Evolutionary conservation across 2,797 vertebrate species (phyloP), one percentile per base, ranked within the genome.

Genomic region (Diceros bicornis): DNA sequence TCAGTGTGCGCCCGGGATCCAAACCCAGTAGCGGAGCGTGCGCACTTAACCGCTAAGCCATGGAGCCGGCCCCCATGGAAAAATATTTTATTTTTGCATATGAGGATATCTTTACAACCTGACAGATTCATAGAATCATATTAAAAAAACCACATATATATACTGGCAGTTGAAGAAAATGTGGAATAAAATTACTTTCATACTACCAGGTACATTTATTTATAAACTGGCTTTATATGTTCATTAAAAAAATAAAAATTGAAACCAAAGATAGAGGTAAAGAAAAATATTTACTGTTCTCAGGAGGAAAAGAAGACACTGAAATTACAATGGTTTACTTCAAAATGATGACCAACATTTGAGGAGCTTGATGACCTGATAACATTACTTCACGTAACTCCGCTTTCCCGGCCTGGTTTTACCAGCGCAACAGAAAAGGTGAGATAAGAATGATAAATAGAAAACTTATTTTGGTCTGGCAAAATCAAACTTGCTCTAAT

Each of bases 401-500:
- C 1, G 16, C 32, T 75, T 50, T 71, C 29, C 62, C 87, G 34
- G 52, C 11, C 68, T 77, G 41, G 23, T 47, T 93, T 91, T 77
- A 52, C 3, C 72, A 94, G 47, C 16, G 75, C 32, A 64, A 74
- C 0, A 68, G 20, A 81, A 96, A 92, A 61, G 13, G 16, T 64
- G 7, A 47, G 55, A 90, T 69, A 96, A 34, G 23, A 93, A 84
- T 20, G 59, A 59, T 27, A 88, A 69, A 52, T 9, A 86, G 64
- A 47, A 82, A 25, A 50, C 14, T 14, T 20, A 84, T 57, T 86
- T 89, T 89, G 44, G 74, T 83, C 77, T 91, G 64, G 34, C 29
- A 77, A 89, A 97, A 93, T 37, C 18, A 34, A 66, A 86, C 14
- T 52, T 89, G 61, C 17, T 89, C 93, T 72, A 85, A 82, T 9